Evolutionary conservation across 2,797 vertebrate genomes (phyloP), one percentile per base, ranked within the genome.

Genomic region (Odontamblyopus lacepedii): DNA sequence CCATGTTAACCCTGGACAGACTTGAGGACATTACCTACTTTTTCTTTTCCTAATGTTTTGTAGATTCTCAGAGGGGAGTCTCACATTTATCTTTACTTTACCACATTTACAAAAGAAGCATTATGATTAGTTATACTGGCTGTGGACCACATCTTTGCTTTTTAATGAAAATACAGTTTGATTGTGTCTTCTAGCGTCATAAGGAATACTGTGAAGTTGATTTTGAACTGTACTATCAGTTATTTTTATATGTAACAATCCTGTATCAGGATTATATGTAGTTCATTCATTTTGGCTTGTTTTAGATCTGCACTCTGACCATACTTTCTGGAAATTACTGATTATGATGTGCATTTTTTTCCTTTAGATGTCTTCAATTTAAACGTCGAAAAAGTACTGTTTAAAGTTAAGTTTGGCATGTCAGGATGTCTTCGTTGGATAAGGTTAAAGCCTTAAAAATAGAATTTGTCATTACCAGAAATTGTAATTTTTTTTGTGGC

Each of bases 221-320:
- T 95, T 93, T 97, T 95, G 88, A 97, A 98, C 96, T 98, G 97
- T 97, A 97, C 93, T 97, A 96, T 96, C 96, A 97, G 96, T 97
- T 97, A 95, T 79, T 92, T 91, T 93, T 91, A 78, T 88, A 89
- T 50, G 77, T 90, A 81, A 82, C 78, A 92, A 93, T 98, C 97
- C 97, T 98, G 97, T 95, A 98, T 99, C 97, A 98, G 97, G 97
- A 97, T 94, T 93, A 89, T 89, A 89, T 88, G 91, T 94, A 94
- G 83, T 82, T 78, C 77, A 85, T 85, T 79, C 71, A 76, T 72
- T 69, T 78, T 85, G 78, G 70, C 57, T 84, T 76, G 84, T 89
- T 91, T 89, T 88, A 89, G 87, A 83, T 80, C 86, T 91, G 94
- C 90, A 90, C 89, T 94, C 91, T 87, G 88, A 94, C 93, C 92